A percentile compares a stretch with the other conserved stretches of the same genome.
These are phyloP conservation scores for Carassius gibelio DNA, from an alignment of 2,113 vertebrate species.

Conservation along the genomic window DNA sequence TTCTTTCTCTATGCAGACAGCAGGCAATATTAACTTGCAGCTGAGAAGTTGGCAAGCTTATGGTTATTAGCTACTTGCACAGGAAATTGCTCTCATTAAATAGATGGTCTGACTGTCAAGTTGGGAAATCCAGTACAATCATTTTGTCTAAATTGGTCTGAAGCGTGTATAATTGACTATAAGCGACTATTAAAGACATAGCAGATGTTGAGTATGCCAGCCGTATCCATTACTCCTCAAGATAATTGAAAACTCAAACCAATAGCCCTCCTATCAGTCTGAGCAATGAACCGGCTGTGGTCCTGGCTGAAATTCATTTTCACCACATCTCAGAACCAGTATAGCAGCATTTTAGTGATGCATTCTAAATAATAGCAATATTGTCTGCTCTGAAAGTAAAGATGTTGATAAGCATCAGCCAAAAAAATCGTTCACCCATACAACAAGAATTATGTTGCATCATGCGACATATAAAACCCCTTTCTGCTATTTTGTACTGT, in stretches of 20 bases:
- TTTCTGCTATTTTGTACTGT: conserved; percentile 17
- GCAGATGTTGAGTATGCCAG: conserved; percentile 21
- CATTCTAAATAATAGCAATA: background rate
- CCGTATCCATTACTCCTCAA: conserved; percentile 42
- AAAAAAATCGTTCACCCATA: background rate
- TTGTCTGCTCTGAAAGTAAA: background rate
- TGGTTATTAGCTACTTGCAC: conserved; percentile 29
- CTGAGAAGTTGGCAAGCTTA: conserved; percentile 31
- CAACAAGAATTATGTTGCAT: background rate
- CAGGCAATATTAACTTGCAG: conserved; percentile 36
- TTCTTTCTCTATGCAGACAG: background rate
- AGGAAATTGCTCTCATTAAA: conserved; percentile 31
- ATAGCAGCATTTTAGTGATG: conserved; percentile 7
- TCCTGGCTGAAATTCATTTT: conserved; percentile 40
- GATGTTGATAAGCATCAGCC: background rate
- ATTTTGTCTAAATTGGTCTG: conserved; percentile 37
- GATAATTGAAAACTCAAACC: conserved; percentile 43
- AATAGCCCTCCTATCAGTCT: conserved; percentile 33
- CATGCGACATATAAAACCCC: background rate
- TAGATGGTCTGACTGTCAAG: conserved; percentile 36
- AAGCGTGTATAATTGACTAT: conserved; percentile 41
- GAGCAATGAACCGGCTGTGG: conserved; percentile 40
- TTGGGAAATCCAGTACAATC: conserved; percentile 25
- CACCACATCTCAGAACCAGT: conserved; percentile 20
- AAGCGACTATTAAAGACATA: conserved; percentile 36